Evolutionary conservation across 2,797 vertebrate genomes (phyloP), one percentile per base, ranked within the genome.

Genomic region (Rhynchotus rufescens): DNA sequence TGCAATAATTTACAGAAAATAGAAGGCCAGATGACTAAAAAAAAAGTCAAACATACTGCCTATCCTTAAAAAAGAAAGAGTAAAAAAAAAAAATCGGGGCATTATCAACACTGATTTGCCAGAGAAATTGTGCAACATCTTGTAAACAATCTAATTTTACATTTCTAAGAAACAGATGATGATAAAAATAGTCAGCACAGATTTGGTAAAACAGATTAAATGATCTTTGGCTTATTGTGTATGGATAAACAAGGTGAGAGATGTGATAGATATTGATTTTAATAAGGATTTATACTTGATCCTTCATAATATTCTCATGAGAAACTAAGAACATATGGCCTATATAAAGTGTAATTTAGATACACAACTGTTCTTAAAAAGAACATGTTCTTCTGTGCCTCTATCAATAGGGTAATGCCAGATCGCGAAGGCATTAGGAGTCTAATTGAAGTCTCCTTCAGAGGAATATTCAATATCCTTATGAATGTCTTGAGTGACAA

Each of bases 91-190:
- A 26, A 7, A 2, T 77, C 74, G 6, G 1, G 13, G 32, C 6
- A 66, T 26, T 54, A 59, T 49, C 77, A 25, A 26, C 5, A 69
- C 0, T 59, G 4, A 25, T 40, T 80, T 62, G 3, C 1, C 7
- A 62, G 40, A 74, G 5, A 60, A 67, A 67, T 25, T 14, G 2
- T 12, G 60, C 4, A 40, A 47, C n/a, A 20, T 3, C 0, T 9
- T n/a, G 2, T 7, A 5, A 59, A 52, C 40, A 16, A 12, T 34
- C 10, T 1, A 12, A 4, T 9, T 26, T 62, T 26, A 3, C 26
- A 11, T 51, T 68, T 64, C 9, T 44, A 34, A n/a, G 28, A 45
- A 38, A 6, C 14, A 32, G 14, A 21, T 64, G 2, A 12, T 2
- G 36, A 47, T 3, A 60, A 38, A 15, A 65, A 4, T 11, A 61